Percentiles rank a stretch among this genome's conserved stretches.
These are phyloP conservation scores for Piaya cayana DNA, from an alignment of 2,113 vertebrate species.

Conservation along the genomic window DNA sequence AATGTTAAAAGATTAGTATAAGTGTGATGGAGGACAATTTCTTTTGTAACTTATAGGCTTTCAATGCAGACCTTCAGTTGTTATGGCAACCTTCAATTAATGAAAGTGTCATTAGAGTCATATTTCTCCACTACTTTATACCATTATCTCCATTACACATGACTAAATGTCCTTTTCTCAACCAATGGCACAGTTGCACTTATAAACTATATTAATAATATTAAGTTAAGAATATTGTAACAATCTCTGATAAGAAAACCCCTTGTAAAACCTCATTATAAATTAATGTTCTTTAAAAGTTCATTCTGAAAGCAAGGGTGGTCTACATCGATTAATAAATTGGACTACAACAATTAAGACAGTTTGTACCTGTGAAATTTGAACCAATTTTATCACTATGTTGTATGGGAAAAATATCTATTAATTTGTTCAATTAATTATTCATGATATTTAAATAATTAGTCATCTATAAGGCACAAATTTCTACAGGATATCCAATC, in stretches of 20 bases:
- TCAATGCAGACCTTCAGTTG: slow-evolving; percentile 57
- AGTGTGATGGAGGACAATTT: slow-evolving; percentile 29
- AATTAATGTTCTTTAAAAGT: not conserved
- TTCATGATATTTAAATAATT: not conserved
- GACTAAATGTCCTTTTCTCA: slow-evolving; percentile 12
- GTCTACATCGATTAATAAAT: not conserved
- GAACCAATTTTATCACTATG: not conserved
- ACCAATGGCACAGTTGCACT: not conserved
- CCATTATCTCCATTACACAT: slow-evolving; percentile 18
- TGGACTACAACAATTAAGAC: not conserved
- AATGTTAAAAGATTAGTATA: slow-evolving; percentile 35
- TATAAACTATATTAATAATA: not conserved
- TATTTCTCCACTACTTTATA: slow-evolving; percentile 40
- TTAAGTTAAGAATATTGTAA: not conserved
- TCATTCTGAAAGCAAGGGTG: not conserved
- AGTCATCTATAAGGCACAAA: not conserved
- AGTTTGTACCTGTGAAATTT: not conserved
- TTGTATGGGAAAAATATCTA: not conserved
- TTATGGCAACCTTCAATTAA: slow-evolving; percentile 72
- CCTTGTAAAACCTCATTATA: not conserved
- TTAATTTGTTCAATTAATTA: not conserved
- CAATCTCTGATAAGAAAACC: not conserved
- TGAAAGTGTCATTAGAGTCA: slow-evolving; percentile 58
- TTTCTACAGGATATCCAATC: not conserved
- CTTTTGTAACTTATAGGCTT: slow-evolving; percentile 23